A percentile compares a stretch with the other conserved stretches of the same genome.
Conservation (phyloP, 2,113 vertebrate species). For the Platysternon megacephalum region DNA sequence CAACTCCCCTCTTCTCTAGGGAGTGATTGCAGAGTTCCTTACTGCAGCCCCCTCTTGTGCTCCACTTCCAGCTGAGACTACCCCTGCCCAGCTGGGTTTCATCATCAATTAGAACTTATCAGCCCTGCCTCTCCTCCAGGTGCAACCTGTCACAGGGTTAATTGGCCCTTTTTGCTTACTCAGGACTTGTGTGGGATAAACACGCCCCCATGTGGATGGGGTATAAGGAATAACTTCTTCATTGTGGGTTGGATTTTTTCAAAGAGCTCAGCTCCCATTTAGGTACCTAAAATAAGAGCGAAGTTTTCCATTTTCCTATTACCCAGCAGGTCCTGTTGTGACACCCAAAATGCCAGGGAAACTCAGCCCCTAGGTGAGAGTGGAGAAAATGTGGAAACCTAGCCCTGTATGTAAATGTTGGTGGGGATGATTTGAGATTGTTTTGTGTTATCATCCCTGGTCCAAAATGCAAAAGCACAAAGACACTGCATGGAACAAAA, state of each 20-base stretch:
- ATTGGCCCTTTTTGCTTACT: not conserved
- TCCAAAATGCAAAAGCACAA: not conserved
- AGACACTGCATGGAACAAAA: not conserved
- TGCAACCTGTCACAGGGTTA: not conserved
- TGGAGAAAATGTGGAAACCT: not conserved
- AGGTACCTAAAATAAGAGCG: not conserved
- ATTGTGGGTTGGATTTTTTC: not conserved
- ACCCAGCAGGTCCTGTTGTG: not conserved
- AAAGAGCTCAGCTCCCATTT: not conserved
- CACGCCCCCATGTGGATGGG: not conserved
- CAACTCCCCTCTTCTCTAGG: not conserved
- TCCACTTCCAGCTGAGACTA: not conserved
- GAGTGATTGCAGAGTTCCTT: not conserved
- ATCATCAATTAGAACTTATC: not conserved
- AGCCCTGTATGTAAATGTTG: not conserved
- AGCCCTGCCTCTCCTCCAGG: not conserved
- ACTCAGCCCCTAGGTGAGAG: not conserved
- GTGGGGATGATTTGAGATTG: not conserved
- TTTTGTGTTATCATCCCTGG: not conserved
- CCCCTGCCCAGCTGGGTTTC: not conserved
- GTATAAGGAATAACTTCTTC: not conserved
- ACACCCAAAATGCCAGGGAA: not conserved
- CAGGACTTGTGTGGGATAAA: not conserved
- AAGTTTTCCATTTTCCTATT: not conserved
- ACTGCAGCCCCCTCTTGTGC: no score